Evolutionary conservation across 2,888 invertebrate species (phyloP).

Genomic region (Chloromyia formosa): DNA sequence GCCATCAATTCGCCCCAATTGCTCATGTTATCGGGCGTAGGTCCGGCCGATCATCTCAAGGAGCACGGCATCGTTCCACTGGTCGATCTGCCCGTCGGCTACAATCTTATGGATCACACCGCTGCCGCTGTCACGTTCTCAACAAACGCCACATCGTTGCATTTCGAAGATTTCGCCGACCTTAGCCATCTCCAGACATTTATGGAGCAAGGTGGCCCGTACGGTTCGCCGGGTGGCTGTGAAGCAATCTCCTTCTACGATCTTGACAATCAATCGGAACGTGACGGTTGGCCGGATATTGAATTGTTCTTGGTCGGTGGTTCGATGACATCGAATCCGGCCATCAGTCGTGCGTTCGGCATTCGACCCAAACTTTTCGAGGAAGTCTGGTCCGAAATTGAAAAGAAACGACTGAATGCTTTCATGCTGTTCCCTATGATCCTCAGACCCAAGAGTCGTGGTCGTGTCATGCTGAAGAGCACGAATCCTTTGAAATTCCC

Average conservation of each 20-base stretch:
- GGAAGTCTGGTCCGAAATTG: slow-evolving; percentile 57
- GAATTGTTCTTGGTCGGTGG: slow-evolving; percentile 71
- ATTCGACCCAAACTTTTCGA: slow-evolving; percentile 60
- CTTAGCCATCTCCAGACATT: slow-evolving; percentile 52
- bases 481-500: slow-evolving; percentile 71
- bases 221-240: slow-evolving; percentile 65
- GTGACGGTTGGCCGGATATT: slow-evolving; percentile 68
- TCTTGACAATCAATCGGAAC: slow-evolving; percentile 65
- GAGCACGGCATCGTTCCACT: slow-evolving; percentile 67
- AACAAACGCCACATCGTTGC: slow-evolving; percentile 60
- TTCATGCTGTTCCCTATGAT: slow-evolving; percentile 68
- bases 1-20: slow-evolving; percentile 81
- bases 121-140: slow-evolving; percentile 71
- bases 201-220: slow-evolving; percentile 57
- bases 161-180: slow-evolving; percentile 54
- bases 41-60: slow-evolving; percentile 70
- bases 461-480: slow-evolving; percentile 68
- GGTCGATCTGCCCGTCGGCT: slow-evolving; percentile 71
- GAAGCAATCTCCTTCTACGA: slow-evolving; percentile 69
- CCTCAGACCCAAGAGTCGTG: slow-evolving; percentile 71
- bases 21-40: slow-evolving; percentile 82
- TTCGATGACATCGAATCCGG: slow-evolving; percentile 55
- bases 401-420: slow-evolving; percentile 55
- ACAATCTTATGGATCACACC: slow-evolving; percentile 76
- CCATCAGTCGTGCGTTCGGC: slow-evolving; percentile 57